A percentile compares a stretch with the other conserved stretches of the same genome.
Conservation (phyloP, 1,140 invertebrate species). For the Fopius arisanus region DNA sequence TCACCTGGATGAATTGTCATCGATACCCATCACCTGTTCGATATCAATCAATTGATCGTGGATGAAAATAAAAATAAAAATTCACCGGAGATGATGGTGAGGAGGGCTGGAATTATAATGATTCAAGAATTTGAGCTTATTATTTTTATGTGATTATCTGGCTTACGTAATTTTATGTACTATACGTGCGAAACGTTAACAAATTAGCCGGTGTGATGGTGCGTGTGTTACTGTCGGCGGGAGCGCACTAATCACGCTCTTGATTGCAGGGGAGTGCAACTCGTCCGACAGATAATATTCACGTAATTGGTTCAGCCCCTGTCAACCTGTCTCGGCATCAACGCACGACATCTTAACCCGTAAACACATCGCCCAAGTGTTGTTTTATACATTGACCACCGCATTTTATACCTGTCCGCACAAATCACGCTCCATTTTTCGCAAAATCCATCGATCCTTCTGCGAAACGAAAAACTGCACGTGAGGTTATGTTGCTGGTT, state of each 20-base stretch:
- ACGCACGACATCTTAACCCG: slow-evolving; percentile 55
- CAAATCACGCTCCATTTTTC: slow-evolving; percentile 42
- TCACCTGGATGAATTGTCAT: not conserved
- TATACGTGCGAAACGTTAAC: slow-evolving; percentile 47
- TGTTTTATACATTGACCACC: not conserved
- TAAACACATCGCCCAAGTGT: not conserved
- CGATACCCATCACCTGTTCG: not conserved
- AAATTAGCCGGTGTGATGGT: slow-evolving; percentile 50
- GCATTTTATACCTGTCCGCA: slow-evolving; percentile 23
- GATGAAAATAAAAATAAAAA: no score
- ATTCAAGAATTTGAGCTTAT: not conserved
- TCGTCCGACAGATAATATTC: slow-evolving; percentile 56
- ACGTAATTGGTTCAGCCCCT: slow-evolving; percentile 60
- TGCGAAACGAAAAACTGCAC: slow-evolving; percentile 28
- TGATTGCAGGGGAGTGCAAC: slow-evolving; percentile 56
- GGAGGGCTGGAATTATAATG: not conserved
- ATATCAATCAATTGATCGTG: not conserved
- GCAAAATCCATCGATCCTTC: slow-evolving; percentile 42
- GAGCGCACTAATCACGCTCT: slow-evolving; percentile 53
- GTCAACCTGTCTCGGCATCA: slow-evolving; percentile 56
- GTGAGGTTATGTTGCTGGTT: not conserved
- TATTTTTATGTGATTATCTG: slow-evolving; percentile 4
- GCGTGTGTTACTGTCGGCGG: slow-evolving; percentile 21
- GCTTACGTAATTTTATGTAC: slow-evolving; percentile 35
- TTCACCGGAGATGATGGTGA: no score